These are phyloP conservation scores for Vidua macroura DNA, from an alignment of 2,113 vertebrate genomes.

Conservation along the genomic window DNA sequence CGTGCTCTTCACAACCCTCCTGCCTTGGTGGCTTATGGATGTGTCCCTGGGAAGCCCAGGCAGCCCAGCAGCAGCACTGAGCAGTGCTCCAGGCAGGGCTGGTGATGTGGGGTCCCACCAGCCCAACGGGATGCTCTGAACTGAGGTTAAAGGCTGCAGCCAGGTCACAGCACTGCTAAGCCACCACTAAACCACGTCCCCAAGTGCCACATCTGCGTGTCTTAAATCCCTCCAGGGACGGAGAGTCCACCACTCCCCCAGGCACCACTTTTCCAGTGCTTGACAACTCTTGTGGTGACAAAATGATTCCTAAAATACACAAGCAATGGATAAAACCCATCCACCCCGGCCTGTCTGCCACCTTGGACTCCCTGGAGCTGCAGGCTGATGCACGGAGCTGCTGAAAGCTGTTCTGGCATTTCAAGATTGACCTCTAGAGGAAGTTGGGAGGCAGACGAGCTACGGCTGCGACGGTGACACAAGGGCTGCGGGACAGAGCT, in stretches of 20 bases:
- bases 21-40: neutral
- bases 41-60: neutral
- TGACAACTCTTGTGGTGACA: neutral
- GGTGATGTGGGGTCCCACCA: neutral
- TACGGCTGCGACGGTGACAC: neutral
- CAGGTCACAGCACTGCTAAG: neutral
- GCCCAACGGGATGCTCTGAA: neutral
- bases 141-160: neutral
- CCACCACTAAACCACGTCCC: neutral
- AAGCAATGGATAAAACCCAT: neutral
- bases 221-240: neutral
- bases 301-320: neutral
- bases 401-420: neutral
- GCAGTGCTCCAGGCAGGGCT: neutral
- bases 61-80: neutral
- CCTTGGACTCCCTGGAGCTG: neutral
- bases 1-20: neutral
- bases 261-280: neutral
- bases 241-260: neutral
- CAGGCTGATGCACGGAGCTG: neutral
- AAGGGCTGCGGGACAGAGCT: fast-evolving
- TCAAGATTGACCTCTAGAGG: slow-evolving; percentile 52
- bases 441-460: neutral
- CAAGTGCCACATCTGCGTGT: neutral
- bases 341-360: neutral